Evolutionary conservation across 1,140 invertebrate genomes (phyloP).

Genomic region (Aphelinus certus): DNA sequence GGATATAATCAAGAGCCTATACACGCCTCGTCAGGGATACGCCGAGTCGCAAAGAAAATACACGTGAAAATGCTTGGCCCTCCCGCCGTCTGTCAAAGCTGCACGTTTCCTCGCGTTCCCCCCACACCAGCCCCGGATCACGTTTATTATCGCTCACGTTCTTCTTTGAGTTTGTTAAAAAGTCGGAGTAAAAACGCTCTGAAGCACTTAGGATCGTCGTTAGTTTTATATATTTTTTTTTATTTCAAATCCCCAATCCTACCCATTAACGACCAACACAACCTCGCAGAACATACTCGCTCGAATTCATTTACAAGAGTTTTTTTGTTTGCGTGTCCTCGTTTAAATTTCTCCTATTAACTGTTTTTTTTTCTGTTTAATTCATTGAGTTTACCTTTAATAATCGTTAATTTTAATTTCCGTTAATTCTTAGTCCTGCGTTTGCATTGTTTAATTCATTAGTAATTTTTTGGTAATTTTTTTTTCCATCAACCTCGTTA

Average conservation of each 20-base stretch:
- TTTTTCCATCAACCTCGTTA: background rate
- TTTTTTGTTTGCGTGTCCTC: background rate
- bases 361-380: constrained; percentile 20
- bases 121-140: no score
- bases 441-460: constrained; percentile 27
- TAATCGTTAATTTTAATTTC: constrained; percentile 35
- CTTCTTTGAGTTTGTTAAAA: constrained; percentile 31
- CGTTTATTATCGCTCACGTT: background rate
- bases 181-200: constrained; percentile 38
- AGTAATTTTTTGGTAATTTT: constrained; percentile 14
- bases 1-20: no score
- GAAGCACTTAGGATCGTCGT: constrained; percentile 38
- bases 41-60: no score
- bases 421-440: constrained; percentile 18
- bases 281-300: background rate
- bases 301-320: background rate
- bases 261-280: background rate
- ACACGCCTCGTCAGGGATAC: no score
- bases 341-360: background rate
- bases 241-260: background rate
- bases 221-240: constrained; percentile 1
- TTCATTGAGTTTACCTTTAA: constrained; percentile 35
- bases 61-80: background rate
- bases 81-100: constrained; percentile 5
- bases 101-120: background rate